Evolutionary conservation across 2,888 invertebrate species (phyloP).

Genomic region (Autographa gamma): DNA sequence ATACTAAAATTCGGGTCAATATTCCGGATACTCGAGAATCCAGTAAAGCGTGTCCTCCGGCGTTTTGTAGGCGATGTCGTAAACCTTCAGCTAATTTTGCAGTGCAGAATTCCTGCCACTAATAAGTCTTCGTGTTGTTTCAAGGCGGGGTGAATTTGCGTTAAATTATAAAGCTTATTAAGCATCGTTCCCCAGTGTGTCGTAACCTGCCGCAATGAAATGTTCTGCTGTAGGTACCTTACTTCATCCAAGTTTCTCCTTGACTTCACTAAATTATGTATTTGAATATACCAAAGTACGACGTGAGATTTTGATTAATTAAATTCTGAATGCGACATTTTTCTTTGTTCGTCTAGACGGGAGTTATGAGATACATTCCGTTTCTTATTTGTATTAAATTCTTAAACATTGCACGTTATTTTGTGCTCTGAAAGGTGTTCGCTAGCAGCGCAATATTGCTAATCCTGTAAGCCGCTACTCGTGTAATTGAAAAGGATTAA

Average conservation of each 20-base stretch:
- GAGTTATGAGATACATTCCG: constrained; percentile 39
- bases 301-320: constrained; percentile 70
- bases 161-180: constrained; percentile 87
- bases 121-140: constrained; percentile 76
- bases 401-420: constrained; percentile 35
- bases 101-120: constrained; percentile 67
- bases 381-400: constrained; percentile 46
- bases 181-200: constrained; percentile 82
- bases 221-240: constrained; percentile 64
- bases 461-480: neutral
- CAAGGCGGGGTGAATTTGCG: constrained; percentile 72
- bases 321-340: constrained; percentile 62
- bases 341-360: constrained; percentile 56
- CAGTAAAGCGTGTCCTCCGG: constrained; percentile 36
- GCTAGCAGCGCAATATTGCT: neutral
- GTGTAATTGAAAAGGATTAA: constrained; percentile 10
- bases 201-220: constrained; percentile 81
- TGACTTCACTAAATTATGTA: constrained; percentile 69
- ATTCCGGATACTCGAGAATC: constrained; percentile 21
- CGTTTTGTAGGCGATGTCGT: constrained; percentile 51
- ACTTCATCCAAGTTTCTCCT: constrained; percentile 66
- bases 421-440: constrained; percentile 20
- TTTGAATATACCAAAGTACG: constrained; percentile 58
- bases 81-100: constrained; percentile 69
- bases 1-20: constrained; percentile 25